Percentiles rank a stretch among this genome's conserved stretches.
Conservation (phyloP, 2,113 vertebrate species). For the Heptranchias perlo region DNA sequence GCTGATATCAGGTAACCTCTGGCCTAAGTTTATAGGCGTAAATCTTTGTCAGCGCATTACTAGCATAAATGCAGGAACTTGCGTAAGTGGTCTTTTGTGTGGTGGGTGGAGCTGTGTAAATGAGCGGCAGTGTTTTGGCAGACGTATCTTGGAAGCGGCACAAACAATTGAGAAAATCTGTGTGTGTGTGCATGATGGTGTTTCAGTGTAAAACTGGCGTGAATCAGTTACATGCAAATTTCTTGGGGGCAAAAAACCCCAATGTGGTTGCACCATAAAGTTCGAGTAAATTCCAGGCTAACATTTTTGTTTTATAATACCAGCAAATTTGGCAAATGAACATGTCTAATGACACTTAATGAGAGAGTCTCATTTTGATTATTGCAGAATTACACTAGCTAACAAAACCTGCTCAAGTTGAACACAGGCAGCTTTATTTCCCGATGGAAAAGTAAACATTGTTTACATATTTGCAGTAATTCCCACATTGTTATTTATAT, state of each 20-base stretch:
- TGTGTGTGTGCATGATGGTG: too few relatives aligned
- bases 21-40: neutral
- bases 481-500: conserved; percentile 12
- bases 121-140: neutral
- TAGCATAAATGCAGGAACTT: neutral
- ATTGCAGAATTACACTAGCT: neutral
- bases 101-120: neutral
- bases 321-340: neutral
- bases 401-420: neutral
- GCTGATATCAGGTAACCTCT: neutral
- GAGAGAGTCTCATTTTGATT: neutral
- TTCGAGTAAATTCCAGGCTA: neutral
- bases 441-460: neutral
- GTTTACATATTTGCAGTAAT: neutral
- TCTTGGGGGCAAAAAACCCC: neutral
- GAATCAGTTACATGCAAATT: neutral
- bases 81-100: neutral
- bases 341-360: neutral
- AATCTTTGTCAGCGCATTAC: neutral
- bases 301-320: conserved; percentile 8
- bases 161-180: neutral
- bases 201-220: neutral
- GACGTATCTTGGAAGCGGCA: neutral
- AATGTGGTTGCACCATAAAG: neutral
- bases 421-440: conserved; percentile 19